These are phyloP conservation scores for Teleogryllus occipitalis DNA, from an alignment of 1,140 invertebrate genomes.

Conservation along the genomic window DNA sequence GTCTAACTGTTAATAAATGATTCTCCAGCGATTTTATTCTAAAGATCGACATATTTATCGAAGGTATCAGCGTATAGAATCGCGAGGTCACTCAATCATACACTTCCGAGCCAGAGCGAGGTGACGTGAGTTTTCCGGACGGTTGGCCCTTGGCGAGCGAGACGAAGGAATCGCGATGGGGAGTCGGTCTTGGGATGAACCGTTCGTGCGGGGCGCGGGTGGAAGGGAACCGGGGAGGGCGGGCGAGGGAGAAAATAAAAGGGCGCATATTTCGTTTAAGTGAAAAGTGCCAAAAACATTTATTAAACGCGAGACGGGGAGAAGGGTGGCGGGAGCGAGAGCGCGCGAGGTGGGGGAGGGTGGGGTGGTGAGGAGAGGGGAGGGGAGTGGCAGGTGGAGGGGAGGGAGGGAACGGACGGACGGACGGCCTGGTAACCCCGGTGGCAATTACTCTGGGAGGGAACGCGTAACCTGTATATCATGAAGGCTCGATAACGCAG, in stretches of 20 bases:
- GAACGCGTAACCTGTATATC: neutral
- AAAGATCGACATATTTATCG: conserved; percentile 5
- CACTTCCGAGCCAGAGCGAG: neutral
- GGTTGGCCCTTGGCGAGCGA: neutral
- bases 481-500: neutral
- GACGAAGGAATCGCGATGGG: neutral
- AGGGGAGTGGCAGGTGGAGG: no score
- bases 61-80: neutral
- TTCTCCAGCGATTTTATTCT: neutral
- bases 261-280: neutral
- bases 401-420: neutral
- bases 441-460: neutral
- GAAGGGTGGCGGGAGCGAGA: neutral
- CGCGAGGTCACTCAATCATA: neutral
- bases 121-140: neutral
- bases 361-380: neutral
- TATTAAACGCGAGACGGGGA: neutral
- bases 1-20: conserved; percentile 5
- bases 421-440: neutral
- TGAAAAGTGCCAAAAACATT: conserved; percentile 5
- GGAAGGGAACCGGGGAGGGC: neutral
- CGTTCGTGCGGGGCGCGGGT: neutral
- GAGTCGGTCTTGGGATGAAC: neutral
- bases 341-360: no score
- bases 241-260: neutral